phyloP scores from a whole-genome alignment of 2,888 invertebrate species.

The Mesorhabditis belari region DNA sequence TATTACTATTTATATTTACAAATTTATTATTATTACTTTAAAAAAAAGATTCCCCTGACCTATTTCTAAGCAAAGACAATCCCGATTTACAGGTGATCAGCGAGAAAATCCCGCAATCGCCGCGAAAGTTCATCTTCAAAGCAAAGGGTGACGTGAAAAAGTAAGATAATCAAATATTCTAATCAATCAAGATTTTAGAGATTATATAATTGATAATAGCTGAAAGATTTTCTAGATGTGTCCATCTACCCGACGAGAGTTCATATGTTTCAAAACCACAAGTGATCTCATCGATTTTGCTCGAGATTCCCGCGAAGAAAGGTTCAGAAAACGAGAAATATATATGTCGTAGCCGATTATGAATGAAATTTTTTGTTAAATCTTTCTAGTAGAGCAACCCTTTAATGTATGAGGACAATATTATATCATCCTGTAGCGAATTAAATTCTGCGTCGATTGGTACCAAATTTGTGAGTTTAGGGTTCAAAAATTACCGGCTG shows the following conservation, averaged over 20 bases:
- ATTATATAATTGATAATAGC: no score
- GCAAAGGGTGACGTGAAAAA: slow-evolving; percentile 13
- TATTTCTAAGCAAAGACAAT: no score
- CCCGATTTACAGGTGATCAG: background rate
- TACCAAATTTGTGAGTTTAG: no score
- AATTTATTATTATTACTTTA: no score
- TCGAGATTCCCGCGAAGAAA: background rate
- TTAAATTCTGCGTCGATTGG: no score
- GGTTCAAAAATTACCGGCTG: no score
- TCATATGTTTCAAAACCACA: slow-evolving; percentile 13
- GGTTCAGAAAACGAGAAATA: no score
- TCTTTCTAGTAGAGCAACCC: no score
- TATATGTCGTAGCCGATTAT: background rate
- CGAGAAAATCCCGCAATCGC: slow-evolving; percentile 2
- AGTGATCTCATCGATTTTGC: slow-evolving; percentile 6
- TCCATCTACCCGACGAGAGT: slow-evolving; percentile 18
- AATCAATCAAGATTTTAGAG: background rate
- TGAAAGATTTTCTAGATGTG: no score
- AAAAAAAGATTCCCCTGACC: no score
- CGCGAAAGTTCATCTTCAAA: slow-evolving; percentile 23
- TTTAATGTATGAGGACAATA: no score
- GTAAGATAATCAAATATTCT: background rate
- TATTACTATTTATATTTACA: background rate
- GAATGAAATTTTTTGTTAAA: background rate
- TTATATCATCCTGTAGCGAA: no score